Percentiles rank a stretch among this genome's conserved stretches.
phyloP scores from a whole-genome alignment of 1,140 invertebrate genomes.

The Apis mellifera region Amel_HAv3.1 CM009940.2:9878001-9878500 shows the following conservation, averaged over 20 bases:
- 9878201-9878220: background rate
- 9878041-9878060: background rate
- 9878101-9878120: background rate
- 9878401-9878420: background rate
- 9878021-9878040: too few species aligned
- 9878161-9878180: background rate
- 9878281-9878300: background rate
- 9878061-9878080: background rate
- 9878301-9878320: background rate
- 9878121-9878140: background rate
- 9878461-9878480: background rate
- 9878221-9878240: background rate
- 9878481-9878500: background rate
- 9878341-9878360: background rate
- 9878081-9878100: background rate
- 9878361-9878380: background rate
- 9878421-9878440: background rate
- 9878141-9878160: background rate
- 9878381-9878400: background rate
- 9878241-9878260: background rate
- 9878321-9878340: background rate
- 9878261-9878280: background rate
- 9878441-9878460: background rate
- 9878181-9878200: too few species aligned
- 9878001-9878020: background rate